These are phyloP conservation scores for Poecilia gillii DNA, from an alignment of 2,797 vertebrate species.

Conservation along the genomic window DNA sequence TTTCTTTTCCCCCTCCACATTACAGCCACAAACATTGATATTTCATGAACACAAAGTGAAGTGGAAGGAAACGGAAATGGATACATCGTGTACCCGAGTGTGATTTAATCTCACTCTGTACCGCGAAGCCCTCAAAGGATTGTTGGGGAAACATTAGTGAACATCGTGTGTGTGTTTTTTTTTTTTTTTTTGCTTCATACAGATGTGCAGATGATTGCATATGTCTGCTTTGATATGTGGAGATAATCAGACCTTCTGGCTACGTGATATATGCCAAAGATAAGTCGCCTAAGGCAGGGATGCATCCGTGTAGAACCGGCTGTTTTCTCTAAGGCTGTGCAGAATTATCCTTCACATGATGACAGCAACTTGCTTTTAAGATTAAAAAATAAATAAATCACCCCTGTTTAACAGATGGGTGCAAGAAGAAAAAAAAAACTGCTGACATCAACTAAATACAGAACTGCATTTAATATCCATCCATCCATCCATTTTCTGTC, in stretches of 20 bases:
- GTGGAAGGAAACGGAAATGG: background rate
- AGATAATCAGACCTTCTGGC: conserved; percentile 47
- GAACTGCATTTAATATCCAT: background rate
- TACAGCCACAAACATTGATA: background rate
- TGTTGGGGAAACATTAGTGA: background rate
- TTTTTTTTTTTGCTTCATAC: conserved; percentile 16
- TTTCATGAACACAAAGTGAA: background rate
- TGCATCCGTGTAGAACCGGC: conserved; percentile 3
- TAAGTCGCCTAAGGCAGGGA: conserved; percentile 21
- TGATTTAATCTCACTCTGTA: background rate
- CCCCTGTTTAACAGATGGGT: conserved; percentile 56
- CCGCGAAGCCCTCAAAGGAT: background rate
- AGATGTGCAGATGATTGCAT: conserved; percentile 51
- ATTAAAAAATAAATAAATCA: conserved; percentile 31
- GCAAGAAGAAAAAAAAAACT: conserved; percentile 24
- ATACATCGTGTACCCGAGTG: background rate
- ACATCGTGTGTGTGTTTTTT: background rate
- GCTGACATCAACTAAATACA: background rate
- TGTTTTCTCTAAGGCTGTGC: conserved; percentile 36
- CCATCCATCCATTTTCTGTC: too few species aligned
- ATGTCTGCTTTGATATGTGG: conserved; percentile 31
- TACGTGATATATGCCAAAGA: conserved; percentile 39
- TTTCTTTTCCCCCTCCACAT: background rate
- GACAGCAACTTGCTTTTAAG: conserved; percentile 34
- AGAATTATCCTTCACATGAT: conserved; percentile 19